Evolutionary conservation across 2,888 invertebrate genomes (phyloP).

Genomic region (Drosophila dives): DNA sequence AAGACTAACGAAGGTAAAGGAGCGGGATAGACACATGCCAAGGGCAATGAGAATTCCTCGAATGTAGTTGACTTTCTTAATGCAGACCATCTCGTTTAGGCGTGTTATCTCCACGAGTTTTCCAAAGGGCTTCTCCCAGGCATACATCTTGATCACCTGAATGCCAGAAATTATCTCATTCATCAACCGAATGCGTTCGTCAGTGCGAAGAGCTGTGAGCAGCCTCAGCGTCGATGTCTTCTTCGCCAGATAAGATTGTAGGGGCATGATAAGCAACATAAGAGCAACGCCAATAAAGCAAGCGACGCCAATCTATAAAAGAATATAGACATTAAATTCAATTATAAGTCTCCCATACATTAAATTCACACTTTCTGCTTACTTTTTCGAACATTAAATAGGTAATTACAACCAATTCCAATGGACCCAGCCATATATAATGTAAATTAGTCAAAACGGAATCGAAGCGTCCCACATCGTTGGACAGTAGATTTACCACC

Average conservation of each 20-base stretch:
- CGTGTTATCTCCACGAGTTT: slow-evolving; percentile 89
- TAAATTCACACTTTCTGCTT: background rate
- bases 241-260: slow-evolving; percentile 92
- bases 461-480: slow-evolving; percentile 91
- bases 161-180: slow-evolving; percentile 95
- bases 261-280: slow-evolving; percentile 88
- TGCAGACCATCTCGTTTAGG: slow-evolving; percentile 86
- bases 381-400: slow-evolving; percentile 90
- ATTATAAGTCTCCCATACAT: too few relatives aligned
- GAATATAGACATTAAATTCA: background rate
- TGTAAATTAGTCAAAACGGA: slow-evolving; percentile 93
- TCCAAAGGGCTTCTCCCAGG: slow-evolving; percentile 95
- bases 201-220: slow-evolving; percentile 93
- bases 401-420: slow-evolving; percentile 92
- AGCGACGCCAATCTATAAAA: slow-evolving; percentile 85
- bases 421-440: slow-evolving; percentile 95
- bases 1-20: slow-evolving; percentile 93
- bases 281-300: slow-evolving; percentile 86
- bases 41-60: slow-evolving; percentile 91
- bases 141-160: slow-evolving; percentile 97
- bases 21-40: slow-evolving; percentile 93
- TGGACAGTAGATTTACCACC: slow-evolving; percentile 95
- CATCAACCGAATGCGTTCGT: slow-evolving; percentile 95
- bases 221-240: slow-evolving; percentile 87
- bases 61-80: slow-evolving; percentile 90